phyloP scores from a whole-genome alignment of 2,113 vertebrate species.

The Ophiodon elongatus region DNA sequence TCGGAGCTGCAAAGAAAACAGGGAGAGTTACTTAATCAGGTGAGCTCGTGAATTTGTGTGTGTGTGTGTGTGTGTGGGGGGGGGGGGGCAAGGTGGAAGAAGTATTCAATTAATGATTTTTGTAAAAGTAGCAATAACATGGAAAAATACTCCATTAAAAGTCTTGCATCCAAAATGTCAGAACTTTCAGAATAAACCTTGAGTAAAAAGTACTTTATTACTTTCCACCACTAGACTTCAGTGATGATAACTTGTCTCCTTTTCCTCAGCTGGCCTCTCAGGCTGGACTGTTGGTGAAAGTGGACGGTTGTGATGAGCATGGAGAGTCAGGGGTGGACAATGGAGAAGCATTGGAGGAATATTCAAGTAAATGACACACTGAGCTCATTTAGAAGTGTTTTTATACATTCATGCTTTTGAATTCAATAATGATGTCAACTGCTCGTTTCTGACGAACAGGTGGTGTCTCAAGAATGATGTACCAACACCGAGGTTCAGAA shows the following conservation, averaged over 20 bases:
- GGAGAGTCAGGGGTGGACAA: constrained; percentile 60
- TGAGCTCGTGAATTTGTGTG: constrained; percentile 46
- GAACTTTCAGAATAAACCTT: neutral
- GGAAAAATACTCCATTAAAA: neutral
- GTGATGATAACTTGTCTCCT: neutral
- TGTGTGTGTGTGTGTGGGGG: too few relatives aligned
- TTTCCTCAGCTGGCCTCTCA: constrained; percentile 69
- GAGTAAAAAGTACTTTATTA: neutral
- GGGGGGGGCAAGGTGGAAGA: too few relatives aligned
- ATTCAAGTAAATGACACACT: constrained; percentile 62
- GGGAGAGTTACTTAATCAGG: constrained; percentile 80
- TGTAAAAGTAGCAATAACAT: neutral
- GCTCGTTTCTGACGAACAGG: constrained; percentile 47
- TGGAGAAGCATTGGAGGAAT: constrained; percentile 52
- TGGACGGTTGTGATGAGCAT: constrained; percentile 24
- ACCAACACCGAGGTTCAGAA: constrained; percentile 42
- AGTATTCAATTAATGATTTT: neutral
- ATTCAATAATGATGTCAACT: constrained; percentile 5
- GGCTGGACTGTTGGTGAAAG: constrained; percentile 46
- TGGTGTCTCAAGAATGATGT: constrained; percentile 6
- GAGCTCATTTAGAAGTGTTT: neutral
- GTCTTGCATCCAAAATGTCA: neutral
- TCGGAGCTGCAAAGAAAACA: constrained; percentile 85
- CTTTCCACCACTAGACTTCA: neutral
- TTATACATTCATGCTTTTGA: neutral